Percentiles rank a stretch among this genome's conserved stretches.
These are phyloP conservation scores for Zophobas atratus DNA, from an alignment of 1,140 invertebrate species.

Conservation along the genomic window DNA sequence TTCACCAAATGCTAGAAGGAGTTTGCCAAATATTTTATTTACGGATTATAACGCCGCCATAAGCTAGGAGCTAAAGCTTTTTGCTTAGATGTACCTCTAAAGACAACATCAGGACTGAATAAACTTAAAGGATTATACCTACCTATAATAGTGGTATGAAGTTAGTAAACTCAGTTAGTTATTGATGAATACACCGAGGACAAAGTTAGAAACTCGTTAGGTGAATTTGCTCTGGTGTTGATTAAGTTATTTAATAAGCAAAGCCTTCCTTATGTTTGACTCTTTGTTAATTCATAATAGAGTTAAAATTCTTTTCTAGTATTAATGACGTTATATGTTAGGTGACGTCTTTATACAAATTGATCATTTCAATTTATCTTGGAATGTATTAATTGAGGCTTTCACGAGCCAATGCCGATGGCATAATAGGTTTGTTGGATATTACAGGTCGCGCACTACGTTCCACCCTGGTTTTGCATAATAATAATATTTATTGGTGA, in stretches of 20 bases:
- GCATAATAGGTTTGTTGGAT: no score
- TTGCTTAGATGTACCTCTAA: slow-evolving; percentile 1
- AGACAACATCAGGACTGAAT: slow-evolving; percentile 34
- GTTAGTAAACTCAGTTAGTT: slow-evolving; percentile 38
- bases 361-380: slow-evolving; percentile 11
- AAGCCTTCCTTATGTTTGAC: slow-evolving; percentile 33
- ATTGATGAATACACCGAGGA: slow-evolving; percentile 34
- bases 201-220: slow-evolving; percentile 40
- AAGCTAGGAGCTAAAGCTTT: slow-evolving; percentile 10
- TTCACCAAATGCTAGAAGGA: slow-evolving; percentile 11
- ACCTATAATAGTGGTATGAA: slow-evolving; percentile 40
- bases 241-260: slow-evolving; percentile 45
- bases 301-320: slow-evolving; percentile 23
- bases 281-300: slow-evolving; percentile 30
- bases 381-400: slow-evolving; percentile 5
- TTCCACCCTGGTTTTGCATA: no score
- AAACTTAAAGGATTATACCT: slow-evolving; percentile 34
- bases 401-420: background rate
- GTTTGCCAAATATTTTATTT: slow-evolving; percentile 30
- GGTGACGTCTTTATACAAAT: background rate
- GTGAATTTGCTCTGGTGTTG: slow-evolving; percentile 43
- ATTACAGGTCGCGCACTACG: no score
- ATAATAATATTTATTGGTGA: no score
- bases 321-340: slow-evolving; percentile 10
- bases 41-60: background rate